Evolutionary conservation across 2,113 vertebrate genomes (phyloP).

Genomic region (Odontesthes bonariensis): DNA sequence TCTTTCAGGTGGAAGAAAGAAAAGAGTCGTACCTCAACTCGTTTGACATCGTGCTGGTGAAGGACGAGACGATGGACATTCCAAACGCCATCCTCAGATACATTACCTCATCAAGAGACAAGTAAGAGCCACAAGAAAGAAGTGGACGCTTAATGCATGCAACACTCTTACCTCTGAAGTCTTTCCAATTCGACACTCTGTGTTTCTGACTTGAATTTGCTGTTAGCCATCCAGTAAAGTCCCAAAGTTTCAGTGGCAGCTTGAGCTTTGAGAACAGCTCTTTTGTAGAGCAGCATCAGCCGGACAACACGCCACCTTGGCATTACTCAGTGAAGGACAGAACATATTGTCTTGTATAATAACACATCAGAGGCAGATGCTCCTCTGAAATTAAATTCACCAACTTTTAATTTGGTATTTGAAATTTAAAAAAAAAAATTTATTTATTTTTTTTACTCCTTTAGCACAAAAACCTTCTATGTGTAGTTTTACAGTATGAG

Average conservation of each 20-base stretch:
- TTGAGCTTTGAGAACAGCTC: not conserved
- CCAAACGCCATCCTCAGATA: conserved; percentile 86
- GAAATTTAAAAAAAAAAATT: too few relatives aligned
- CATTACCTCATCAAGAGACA: conserved; percentile 57
- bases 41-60: conserved; percentile 89
- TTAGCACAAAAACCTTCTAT: not conserved
- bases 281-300: not conserved
- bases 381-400: not conserved
- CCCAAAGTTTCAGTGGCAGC: not conserved
- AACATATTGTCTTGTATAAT: not conserved
- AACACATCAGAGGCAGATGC: not conserved
- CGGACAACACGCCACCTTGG: not conserved
- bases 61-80: conserved; percentile 89
- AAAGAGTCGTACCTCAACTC: conserved; percentile 84
- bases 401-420: not conserved
- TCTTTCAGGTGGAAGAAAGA: conserved; percentile 85
- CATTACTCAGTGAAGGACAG: not conserved
- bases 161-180: not conserved
- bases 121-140: conserved; percentile 8
- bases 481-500: not conserved
- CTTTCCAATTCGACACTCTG: not conserved
- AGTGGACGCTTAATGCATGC: not conserved
- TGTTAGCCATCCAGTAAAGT: not conserved
- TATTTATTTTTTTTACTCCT: not conserved
- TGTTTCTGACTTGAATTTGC: not conserved